A percentile compares a stretch with the other conserved stretches of the same genome.
These are phyloP conservation scores for Calameuta pallipes DNA, from an alignment of 2,888 invertebrate species.

Conservation along the genomic window DNA sequence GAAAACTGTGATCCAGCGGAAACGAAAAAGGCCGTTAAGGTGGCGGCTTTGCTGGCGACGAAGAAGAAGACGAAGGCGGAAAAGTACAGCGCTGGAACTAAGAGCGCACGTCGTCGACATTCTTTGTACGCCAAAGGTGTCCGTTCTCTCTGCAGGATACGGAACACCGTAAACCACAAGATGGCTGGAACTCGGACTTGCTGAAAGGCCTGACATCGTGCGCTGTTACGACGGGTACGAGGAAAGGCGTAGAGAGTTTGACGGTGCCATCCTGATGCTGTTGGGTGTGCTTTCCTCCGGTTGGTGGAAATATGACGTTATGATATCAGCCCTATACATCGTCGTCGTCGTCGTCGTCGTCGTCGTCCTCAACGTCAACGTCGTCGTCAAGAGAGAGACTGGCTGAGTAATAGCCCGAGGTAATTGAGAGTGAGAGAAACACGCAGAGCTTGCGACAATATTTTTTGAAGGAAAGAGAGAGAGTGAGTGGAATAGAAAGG, in stretches of 20 bases:
- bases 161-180: slow-evolving; percentile 36
- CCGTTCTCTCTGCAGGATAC: slow-evolving; percentile 1
- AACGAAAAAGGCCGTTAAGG: slow-evolving; percentile 27
- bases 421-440: slow-evolving; percentile 17
- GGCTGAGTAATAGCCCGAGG: slow-evolving; percentile 52
- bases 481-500: slow-evolving; percentile 1
- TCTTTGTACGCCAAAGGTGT: not conserved
- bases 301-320: slow-evolving; percentile 49
- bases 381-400: slow-evolving; percentile 56
- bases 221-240: not conserved
- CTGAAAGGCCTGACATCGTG: slow-evolving; percentile 34
- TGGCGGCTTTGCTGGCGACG: not conserved
- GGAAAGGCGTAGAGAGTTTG: not conserved
- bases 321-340: slow-evolving; percentile 29
- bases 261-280: not conserved
- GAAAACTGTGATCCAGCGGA: slow-evolving; percentile 40
- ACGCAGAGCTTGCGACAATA: not conserved
- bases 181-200: slow-evolving; percentile 55
- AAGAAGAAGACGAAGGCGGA: slow-evolving; percentile 10
- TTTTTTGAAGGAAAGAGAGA: slow-evolving; percentile 9
- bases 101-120: slow-evolving; percentile 11
- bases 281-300: not conserved
- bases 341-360: slow-evolving; percentile 46
- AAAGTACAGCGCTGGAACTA: slow-evolving; percentile 22
- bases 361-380: slow-evolving; percentile 44